Percentiles rank a stretch among this genome's conserved stretches.
These are phyloP conservation scores for Watsonalla binaria DNA, from an alignment of 2,888 invertebrate genomes.

Conservation along the genomic window DNA sequence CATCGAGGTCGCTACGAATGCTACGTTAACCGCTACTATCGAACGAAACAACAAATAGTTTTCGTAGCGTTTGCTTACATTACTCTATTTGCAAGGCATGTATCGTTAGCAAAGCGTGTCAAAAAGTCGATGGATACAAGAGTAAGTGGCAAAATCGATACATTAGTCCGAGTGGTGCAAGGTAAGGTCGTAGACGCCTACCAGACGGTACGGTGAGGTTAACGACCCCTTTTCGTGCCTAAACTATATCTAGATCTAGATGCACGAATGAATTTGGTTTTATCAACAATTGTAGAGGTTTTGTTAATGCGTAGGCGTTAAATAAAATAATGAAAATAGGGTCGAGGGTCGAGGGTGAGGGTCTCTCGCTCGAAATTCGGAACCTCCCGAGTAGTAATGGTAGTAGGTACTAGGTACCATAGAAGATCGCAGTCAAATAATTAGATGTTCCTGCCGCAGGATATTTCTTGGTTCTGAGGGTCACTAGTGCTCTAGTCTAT, in stretches of 20 bases:
- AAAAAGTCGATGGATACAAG: constrained; percentile 38
- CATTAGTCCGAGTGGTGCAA: constrained; percentile 24
- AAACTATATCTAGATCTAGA: constrained; percentile 35
- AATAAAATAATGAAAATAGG: no score
- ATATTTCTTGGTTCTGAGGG: no score
- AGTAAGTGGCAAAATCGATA: constrained; percentile 12
- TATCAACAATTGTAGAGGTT: neutral
- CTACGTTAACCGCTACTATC: constrained; percentile 12
- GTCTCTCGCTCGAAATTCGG: no score
- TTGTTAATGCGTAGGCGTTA: neutral
- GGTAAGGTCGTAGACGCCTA: constrained; percentile 52
- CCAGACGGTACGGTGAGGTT: constrained; percentile 50
- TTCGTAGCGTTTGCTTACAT: constrained; percentile 28
- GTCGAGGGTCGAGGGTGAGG: no score
- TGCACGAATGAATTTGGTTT: constrained; percentile 16
- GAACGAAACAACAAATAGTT: neutral
- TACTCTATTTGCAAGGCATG: constrained; percentile 27
- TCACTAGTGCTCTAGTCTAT: no score
- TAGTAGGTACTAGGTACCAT: no score
- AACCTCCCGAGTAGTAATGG: no score
- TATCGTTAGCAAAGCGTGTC: constrained; percentile 18
- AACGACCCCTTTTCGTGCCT: constrained; percentile 50
- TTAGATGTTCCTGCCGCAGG: no score
- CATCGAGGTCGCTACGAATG: constrained; percentile 27
- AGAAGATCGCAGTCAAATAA: no score